These are phyloP conservation scores for Oegoconia quadripuncta DNA, from an alignment of 2,888 invertebrate species.

Conservation along the genomic window DNA sequence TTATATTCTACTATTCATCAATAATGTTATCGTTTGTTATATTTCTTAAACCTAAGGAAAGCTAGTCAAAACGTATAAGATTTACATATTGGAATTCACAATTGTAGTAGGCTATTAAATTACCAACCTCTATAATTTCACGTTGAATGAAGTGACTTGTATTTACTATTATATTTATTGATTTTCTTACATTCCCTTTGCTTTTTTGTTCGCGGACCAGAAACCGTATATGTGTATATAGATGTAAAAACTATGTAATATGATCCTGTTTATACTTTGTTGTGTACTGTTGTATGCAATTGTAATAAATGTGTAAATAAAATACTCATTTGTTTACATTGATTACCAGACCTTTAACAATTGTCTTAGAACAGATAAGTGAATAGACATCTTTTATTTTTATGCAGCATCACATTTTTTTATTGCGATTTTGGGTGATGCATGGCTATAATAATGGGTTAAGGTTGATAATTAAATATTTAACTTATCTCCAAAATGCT, in stretches of 20 bases:
- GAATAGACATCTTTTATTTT: not conserved
- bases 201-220: constrained; percentile 43
- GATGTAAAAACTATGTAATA: constrained; percentile 52
- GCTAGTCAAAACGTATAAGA: no score
- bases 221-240: constrained; percentile 46
- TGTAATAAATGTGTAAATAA: constrained; percentile 75
- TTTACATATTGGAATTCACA: not conserved
- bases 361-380: not conserved
- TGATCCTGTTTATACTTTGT: constrained; percentile 63
- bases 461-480: constrained; percentile 10
- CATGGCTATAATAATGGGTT: constrained; percentile 8
- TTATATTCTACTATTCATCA: no score
- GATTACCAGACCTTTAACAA: constrained; percentile 6
- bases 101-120: not conserved
- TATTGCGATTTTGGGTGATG: not conserved
- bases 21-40: no score
- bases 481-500: no score
- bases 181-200: constrained; percentile 61
- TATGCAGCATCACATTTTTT: not conserved
- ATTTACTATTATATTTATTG: constrained; percentile 5
- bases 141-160: not conserved
- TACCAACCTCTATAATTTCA: not conserved
- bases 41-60: no score
- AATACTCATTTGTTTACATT: constrained; percentile 23
- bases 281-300: constrained; percentile 68